A percentile compares a stretch with the other conserved stretches of the same genome.
Conservation (phyloP, 2,797 vertebrate species). For the Florisuga fusca region DNA sequence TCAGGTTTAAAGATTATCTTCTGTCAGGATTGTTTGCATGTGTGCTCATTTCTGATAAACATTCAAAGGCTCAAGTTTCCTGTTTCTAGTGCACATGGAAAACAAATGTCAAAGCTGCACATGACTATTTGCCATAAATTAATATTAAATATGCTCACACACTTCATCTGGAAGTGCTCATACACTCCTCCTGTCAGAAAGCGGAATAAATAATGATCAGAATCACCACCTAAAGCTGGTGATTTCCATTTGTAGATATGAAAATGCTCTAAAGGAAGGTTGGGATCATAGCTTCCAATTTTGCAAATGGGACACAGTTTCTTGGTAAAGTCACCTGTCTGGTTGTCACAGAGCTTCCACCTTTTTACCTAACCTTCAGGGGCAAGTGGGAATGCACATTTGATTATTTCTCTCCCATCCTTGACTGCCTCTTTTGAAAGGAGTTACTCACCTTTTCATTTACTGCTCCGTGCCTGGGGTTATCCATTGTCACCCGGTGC, state of each 20-base stretch:
- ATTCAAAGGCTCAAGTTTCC: conserved; percentile 23
- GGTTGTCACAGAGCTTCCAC: background rate
- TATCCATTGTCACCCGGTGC: background rate
- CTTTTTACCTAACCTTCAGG: background rate
- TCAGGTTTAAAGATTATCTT: conserved; percentile 15
- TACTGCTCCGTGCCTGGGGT: background rate
- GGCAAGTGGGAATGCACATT: background rate
- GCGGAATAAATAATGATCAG: conserved; percentile 25
- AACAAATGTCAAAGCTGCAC: conserved; percentile 52
- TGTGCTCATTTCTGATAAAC: conserved; percentile 35
- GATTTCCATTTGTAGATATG: background rate
- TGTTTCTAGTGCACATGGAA: conserved; percentile 4
- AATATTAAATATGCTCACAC: conserved; percentile 38
- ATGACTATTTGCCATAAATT: conserved; percentile 45
- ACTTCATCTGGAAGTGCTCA: conserved; percentile 21
- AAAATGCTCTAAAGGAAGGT: conserved; percentile 12
- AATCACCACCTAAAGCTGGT: background rate
- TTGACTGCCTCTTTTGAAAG: background rate
- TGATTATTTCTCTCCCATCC: background rate
- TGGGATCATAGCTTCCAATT: background rate
- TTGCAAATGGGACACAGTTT: background rate
- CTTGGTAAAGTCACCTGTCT: background rate
- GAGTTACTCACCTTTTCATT: background rate
- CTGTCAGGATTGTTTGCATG: conserved; percentile 31
- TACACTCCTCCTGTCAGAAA: conserved; percentile 21